These are phyloP conservation scores for Noctua janthina DNA, from an alignment of 2,888 invertebrate species.

Conservation along the genomic window DNA sequence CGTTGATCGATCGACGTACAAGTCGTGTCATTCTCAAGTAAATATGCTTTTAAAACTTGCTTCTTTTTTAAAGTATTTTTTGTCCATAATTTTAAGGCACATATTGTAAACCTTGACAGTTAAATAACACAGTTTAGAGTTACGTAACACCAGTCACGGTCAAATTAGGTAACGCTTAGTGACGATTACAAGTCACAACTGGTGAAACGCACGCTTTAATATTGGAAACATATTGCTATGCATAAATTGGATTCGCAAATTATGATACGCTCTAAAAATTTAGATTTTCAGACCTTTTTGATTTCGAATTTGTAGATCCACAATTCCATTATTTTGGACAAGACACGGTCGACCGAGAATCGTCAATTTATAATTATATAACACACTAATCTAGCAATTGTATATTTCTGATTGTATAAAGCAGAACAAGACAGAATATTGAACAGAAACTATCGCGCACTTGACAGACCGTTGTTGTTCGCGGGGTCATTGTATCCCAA, in stretches of 20 bases:
- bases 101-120: slow-evolving; percentile 26
- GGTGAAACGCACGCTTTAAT: background rate
- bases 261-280: background rate
- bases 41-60: background rate
- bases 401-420: background rate
- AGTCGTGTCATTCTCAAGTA: background rate
- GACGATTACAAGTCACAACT: slow-evolving; percentile 1
- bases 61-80: background rate
- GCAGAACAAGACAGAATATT: background rate
- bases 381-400: background rate
- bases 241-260: background rate
- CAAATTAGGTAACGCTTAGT: slow-evolving; percentile 15
- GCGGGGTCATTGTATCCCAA: background rate
- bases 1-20: slow-evolving; percentile 11
- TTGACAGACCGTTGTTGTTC: background rate
- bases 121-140: slow-evolving; percentile 35
- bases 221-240: slow-evolving; percentile 5
- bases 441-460: background rate
- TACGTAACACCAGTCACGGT: slow-evolving; percentile 21
- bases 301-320: background rate
- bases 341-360: slow-evolving; percentile 2
- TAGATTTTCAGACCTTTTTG: background rate
- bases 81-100: background rate
- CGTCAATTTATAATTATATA: background rate
- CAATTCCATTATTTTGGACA: slow-evolving; percentile 9